Conservation (phyloP, 1,140 invertebrate species). For the Glossosoma conforme region DNA sequence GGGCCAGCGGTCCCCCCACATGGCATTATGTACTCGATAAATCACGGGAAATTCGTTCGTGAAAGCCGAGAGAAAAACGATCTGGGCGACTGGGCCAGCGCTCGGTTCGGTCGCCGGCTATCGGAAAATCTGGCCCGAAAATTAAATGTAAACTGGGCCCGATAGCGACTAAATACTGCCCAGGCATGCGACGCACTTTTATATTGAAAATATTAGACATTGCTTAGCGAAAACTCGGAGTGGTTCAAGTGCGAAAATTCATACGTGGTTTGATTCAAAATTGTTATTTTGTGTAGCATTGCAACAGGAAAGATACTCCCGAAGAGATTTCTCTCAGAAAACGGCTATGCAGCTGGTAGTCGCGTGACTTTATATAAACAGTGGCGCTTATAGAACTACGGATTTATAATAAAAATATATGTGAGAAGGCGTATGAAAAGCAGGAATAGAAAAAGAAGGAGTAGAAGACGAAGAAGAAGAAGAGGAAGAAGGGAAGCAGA, state of each 20-base stretch:
- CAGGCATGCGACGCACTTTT: constrained; percentile 28
- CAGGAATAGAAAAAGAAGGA: no score
- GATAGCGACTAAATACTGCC: constrained; percentile 26
- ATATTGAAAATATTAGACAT: constrained; percentile 29
- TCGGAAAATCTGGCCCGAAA: constrained; percentile 30
- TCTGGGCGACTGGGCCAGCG: constrained; percentile 13
- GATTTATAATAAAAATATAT: no score
- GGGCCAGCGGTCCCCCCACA: constrained; percentile 10
- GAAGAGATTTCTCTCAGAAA: background rate
- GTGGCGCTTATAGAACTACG: no score
- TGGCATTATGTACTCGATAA: constrained; percentile 21
- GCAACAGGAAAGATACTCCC: no score
- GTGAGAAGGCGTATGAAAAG: no score
- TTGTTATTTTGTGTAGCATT: no score
- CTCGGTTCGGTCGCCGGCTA: constrained; percentile 3
- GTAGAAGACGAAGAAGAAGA: no score
- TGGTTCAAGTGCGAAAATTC: background rate
- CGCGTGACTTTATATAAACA: background rate
- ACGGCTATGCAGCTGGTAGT: background rate
- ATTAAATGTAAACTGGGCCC: constrained; percentile 31
- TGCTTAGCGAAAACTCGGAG: constrained; percentile 6
- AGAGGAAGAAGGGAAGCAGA: no score
- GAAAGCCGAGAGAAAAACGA: constrained; percentile 23
- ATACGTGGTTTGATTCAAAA: no score
- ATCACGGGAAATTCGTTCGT: constrained; percentile 23